phyloP scores from a whole-genome alignment of 2,797 vertebrate species.

The Neostethus bicornis region DNA sequence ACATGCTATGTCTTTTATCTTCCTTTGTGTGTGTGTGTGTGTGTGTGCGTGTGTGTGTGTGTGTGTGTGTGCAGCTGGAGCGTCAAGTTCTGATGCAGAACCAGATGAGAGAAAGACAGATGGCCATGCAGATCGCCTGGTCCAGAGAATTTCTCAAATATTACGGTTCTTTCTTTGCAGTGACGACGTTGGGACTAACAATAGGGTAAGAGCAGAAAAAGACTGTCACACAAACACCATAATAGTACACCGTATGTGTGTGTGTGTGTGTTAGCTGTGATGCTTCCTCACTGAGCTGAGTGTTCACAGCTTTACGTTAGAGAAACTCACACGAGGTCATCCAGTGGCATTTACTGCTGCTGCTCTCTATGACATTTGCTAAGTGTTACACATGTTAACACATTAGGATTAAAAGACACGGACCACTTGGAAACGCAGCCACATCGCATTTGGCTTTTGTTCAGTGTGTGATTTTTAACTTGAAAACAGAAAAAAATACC shows the following conservation, averaged over 20 bases:
- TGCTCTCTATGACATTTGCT: neutral
- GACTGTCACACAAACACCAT: neutral
- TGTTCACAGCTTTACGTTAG: slow-evolving; percentile 17
- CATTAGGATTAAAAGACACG: neutral
- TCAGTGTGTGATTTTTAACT: neutral
- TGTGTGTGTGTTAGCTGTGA: neutral
- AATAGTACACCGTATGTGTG: neutral
- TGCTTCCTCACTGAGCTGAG: neutral
- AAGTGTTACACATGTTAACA: slow-evolving; percentile 1
- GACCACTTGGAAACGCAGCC: neutral
- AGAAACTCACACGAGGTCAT: slow-evolving; percentile 9
- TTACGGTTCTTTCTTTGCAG: slow-evolving; percentile 83
- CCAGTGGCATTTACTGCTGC: slow-evolving; percentile 17
- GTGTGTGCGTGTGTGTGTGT: slow-evolving; percentile 11
- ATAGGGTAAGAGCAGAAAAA: slow-evolving; percentile 70
- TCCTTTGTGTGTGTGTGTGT: slow-evolving; percentile 8
- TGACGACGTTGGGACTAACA: slow-evolving; percentile 80
- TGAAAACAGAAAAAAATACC: neutral
- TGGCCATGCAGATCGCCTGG: slow-evolving; percentile 91
- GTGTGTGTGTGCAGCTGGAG: slow-evolving; percentile 80
- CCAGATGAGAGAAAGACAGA: slow-evolving; percentile 89
- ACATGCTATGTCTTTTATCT: neutral
- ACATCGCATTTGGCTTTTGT: neutral
- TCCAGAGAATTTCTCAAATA: slow-evolving; percentile 90
- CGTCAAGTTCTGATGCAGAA: slow-evolving; percentile 91